Evolutionary conservation across 2,797 vertebrate species (phyloP).

Genomic region (Rhinophrynus dorsalis): DNA sequence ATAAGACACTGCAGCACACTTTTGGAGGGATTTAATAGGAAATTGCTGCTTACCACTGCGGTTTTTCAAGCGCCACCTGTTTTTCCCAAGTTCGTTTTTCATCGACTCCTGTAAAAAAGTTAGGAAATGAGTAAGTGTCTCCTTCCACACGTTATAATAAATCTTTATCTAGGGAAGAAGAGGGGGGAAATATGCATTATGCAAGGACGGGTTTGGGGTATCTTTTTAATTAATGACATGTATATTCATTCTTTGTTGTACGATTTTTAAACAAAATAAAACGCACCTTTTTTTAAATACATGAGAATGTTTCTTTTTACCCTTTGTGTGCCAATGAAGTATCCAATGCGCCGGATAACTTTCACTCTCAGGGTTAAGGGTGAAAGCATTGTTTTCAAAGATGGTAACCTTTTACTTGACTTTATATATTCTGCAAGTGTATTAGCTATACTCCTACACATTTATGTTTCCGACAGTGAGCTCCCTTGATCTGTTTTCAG

Average conservation of each 20-base stretch:
- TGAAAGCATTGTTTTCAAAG: too few species aligned
- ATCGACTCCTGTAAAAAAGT: not conserved
- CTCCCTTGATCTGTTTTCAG: too few species aligned
- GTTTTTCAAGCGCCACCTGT: not conserved
- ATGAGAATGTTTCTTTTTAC: too few species aligned
- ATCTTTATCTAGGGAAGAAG: not conserved
- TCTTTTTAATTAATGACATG: constrained; percentile 35
- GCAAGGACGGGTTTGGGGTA: constrained; percentile 15
- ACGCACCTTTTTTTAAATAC: constrained; percentile 21
- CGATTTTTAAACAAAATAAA: constrained; percentile 47
- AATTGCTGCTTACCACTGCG: not conserved
- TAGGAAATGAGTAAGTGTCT: constrained; percentile 12
- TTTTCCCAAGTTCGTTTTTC: not conserved
- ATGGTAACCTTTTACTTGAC: too few species aligned
- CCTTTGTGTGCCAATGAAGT: too few species aligned
- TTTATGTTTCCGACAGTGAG: too few species aligned
- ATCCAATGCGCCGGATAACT: too few species aligned
- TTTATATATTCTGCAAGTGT: too few species aligned
- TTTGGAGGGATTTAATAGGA: not conserved
- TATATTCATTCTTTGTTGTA: constrained; percentile 44
- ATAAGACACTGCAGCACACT: not conserved
- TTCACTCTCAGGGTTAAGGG: too few species aligned
- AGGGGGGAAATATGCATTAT: constrained; percentile 27
- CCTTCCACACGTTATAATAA: constrained; percentile 12
- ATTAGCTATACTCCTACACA: too few species aligned